Base-by-base conservation (phyloP, 2,888 invertebrate genomes). In the Melinaea marsaeus region DNA sequence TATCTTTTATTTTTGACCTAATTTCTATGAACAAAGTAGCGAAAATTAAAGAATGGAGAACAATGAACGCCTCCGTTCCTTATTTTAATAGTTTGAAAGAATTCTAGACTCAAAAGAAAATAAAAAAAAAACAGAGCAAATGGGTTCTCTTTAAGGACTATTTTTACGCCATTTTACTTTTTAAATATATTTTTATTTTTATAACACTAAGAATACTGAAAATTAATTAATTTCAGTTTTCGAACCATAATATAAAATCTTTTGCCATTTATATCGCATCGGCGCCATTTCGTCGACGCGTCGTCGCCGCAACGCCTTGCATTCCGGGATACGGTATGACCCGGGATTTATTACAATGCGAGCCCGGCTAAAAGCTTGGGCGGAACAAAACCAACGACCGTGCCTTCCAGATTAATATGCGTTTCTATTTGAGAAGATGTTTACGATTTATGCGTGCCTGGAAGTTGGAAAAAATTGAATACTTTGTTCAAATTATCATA, bases 221-320 rank as follows among this genome's bases (percentile, higher is more conserved):
- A 9, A 51, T 32, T 3, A 51, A 48, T 22, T 22, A 7, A 48
- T 60, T 61, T 63, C 64, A 67, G 59, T 64, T 60, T 64, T 61
- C 62, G 48, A 58, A 57, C 51, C 58, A 54, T 61, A 61, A 64
- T 67, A 64, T 61, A 59, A 62, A 64, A 60, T 61, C 74, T 75
- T 77, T 78, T 80, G 76, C 74, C 78, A 80, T 78, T 72, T 72
- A 79, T 78, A 80, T 79, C 72, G 72, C 62, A 63, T 64, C 73
- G 84, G 82, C 84, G 83, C 82, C 83, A 66, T 68, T 65, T 71
- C 72, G 81, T 74, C 42, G 42, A 7, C 42, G 42, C 42, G 9
- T 71, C 83, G 75, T 69, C 71, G 64, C 69, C 73, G 78, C 77
- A 74, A 71, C 74, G 64, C 71, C 69, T 69, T 77, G 78, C 75